phyloP scores from a whole-genome alignment of 1,140 invertebrate genomes.

The Dendrolimus punctatus region DNA sequence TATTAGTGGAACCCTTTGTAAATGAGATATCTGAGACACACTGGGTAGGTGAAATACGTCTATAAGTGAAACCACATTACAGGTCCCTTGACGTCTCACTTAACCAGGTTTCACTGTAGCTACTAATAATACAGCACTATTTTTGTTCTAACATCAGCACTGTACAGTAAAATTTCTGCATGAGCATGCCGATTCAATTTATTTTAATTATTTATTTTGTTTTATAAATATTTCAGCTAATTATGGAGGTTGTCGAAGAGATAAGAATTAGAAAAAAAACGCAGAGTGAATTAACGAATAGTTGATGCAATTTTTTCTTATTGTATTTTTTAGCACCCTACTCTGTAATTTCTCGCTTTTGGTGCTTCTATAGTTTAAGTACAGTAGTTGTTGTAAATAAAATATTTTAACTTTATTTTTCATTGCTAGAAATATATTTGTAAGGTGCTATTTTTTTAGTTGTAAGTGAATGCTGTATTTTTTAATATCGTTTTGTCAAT shows the following conservation, averaged over 20 bases:
- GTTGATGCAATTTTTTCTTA: constrained; percentile 24
- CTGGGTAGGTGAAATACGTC: no score
- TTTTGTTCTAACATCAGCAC: constrained; percentile 2
- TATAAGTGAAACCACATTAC: no score
- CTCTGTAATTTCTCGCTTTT: constrained; percentile 18
- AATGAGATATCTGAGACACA: no score
- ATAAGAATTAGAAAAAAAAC: constrained; percentile 68
- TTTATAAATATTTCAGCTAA: constrained; percentile 63
- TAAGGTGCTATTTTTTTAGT: constrained; percentile 24
- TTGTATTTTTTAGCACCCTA: constrained; percentile 19
- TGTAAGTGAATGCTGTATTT: constrained; percentile 11
- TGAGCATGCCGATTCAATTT: constrained; percentile 5
- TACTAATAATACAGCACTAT: neutral
- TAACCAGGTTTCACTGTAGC: no score
- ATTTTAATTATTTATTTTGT: constrained; percentile 8
- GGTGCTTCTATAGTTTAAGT: constrained; percentile 28
- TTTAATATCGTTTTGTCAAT: constrained; percentile 3
- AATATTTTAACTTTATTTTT: constrained; percentile 16
- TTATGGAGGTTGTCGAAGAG: constrained; percentile 69
- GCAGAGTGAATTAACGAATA: constrained; percentile 50
- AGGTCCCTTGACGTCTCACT: no score
- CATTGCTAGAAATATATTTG: constrained; percentile 2
- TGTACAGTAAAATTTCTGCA: neutral
- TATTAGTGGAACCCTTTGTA: no score
- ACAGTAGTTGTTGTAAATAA: constrained; percentile 22